phyloP scores from a whole-genome alignment of 2,797 vertebrate genomes.

The Eupleurogrammus muticus region DNA sequence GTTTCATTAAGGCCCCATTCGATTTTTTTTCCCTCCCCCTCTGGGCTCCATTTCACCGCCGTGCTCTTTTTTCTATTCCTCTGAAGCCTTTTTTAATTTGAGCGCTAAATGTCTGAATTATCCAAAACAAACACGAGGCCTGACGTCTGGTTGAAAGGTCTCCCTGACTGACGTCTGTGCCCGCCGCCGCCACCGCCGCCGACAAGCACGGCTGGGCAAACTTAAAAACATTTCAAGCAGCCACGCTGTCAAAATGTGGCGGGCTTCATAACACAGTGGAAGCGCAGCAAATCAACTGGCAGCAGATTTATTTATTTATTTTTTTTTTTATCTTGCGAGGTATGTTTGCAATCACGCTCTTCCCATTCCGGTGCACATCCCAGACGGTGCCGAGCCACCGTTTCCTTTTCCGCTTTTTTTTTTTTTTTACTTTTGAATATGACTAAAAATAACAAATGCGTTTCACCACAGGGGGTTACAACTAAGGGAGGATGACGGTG shows the following conservation, averaged over 20 bases:
- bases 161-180: conserved; percentile 23
- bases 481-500: conserved; percentile 30
- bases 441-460: conserved; percentile 62
- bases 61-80: conserved; percentile 51
- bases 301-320: conserved; percentile 57
- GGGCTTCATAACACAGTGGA: conserved; percentile 57
- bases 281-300: conserved; percentile 53
- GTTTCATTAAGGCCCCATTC: conserved; percentile 75
- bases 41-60: conserved; percentile 30
- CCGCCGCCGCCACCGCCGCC: conserved; percentile 13
- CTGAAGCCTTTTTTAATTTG: conserved; percentile 29
- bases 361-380: conserved; percentile 47
- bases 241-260: conserved; percentile 44
- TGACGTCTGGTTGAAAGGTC: background rate
- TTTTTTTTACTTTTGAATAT: conserved; percentile 35
- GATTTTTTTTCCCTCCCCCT: conserved; percentile 48
- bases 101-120: conserved; percentile 24
- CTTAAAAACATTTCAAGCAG: conserved; percentile 58
- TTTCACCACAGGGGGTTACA: conserved; percentile 50
- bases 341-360: conserved; percentile 52
- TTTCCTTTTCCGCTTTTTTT: too few relatives aligned
- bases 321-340: conserved; percentile 51
- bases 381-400: conserved; percentile 48
- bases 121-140: conserved; percentile 30
- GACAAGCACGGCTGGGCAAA: conserved; percentile 58